phyloP scores from a whole-genome alignment of 2,888 invertebrate genomes.

The Melanostoma mellinum region DNA sequence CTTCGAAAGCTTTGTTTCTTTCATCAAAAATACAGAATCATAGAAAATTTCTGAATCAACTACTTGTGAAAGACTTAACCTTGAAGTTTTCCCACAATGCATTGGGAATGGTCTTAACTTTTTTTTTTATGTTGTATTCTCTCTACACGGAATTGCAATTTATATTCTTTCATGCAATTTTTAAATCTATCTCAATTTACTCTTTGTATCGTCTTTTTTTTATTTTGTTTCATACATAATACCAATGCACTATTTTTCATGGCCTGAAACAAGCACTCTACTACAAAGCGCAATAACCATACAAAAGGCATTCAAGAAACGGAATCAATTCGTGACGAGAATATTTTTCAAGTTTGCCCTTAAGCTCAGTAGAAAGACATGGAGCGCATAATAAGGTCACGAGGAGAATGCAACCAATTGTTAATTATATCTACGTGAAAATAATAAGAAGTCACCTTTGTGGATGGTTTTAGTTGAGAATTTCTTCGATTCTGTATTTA shows the following conservation, averaged over 20 bases:
- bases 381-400: conserved; percentile 11
- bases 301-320: conserved; percentile 1
- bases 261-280: background rate
- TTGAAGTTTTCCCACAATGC: background rate
- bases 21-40: background rate
- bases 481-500: background rate
- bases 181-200: conserved; percentile 31
- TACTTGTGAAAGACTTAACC: conserved; percentile 8
- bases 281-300: background rate
- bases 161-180: conserved; percentile 37
- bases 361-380: background rate
- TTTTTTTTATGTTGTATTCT: conserved; percentile 12
- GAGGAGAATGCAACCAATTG: conserved; percentile 4
- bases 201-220: background rate
- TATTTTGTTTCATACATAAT: background rate
- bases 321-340: background rate
- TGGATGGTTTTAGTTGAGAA: background rate
- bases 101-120: background rate
- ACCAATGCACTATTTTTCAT: background rate
- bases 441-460: background rate
- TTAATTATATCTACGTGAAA: conserved; percentile 10
- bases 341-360: background rate
- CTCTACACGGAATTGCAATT: conserved; percentile 17
- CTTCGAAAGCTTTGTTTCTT: background rate
- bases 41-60: background rate